A percentile compares a stretch with the other conserved stretches of the same genome.
Conservation (phyloP, 2,113 vertebrate genomes). For the Corapipo altera region DNA sequence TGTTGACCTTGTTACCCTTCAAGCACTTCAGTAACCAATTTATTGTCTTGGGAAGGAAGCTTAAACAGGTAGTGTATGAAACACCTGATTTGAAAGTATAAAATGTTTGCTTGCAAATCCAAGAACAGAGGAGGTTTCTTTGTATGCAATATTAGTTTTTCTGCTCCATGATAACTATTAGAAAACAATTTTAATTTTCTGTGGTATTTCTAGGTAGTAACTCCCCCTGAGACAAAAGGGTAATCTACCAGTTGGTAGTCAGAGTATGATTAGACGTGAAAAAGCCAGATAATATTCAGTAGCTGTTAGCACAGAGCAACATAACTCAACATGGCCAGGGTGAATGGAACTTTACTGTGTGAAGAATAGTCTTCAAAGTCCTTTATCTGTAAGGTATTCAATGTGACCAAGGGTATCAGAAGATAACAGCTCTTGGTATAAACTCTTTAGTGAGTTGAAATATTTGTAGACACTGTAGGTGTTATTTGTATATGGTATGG, state of each 20-base stretch:
- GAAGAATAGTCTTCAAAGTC: background rate
- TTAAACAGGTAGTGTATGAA: background rate
- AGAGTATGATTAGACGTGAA: background rate
- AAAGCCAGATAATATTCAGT: background rate
- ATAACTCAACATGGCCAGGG: background rate
- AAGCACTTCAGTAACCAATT: background rate
- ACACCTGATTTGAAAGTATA: background rate
- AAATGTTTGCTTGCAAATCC: background rate
- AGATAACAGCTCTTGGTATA: background rate
- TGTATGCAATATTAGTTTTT: background rate
- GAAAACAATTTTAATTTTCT: background rate
- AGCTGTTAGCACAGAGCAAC: background rate
- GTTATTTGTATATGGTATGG: background rate
- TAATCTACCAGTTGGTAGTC: background rate
- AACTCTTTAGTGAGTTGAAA: background rate
- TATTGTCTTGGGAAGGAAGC: background rate
- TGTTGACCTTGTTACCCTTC: constrained; percentile 43
- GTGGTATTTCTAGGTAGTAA: background rate
- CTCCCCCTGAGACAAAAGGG: background rate
- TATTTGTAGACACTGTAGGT: background rate
- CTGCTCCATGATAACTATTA: background rate
- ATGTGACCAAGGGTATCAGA: background rate
- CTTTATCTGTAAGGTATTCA: background rate
- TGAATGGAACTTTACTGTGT: background rate
- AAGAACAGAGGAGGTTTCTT: background rate